Evolutionary conservation across 2,113 vertebrate species (phyloP), one percentile per base, ranked within the genome.

Genomic region (Catharus bicknelli): DNA sequence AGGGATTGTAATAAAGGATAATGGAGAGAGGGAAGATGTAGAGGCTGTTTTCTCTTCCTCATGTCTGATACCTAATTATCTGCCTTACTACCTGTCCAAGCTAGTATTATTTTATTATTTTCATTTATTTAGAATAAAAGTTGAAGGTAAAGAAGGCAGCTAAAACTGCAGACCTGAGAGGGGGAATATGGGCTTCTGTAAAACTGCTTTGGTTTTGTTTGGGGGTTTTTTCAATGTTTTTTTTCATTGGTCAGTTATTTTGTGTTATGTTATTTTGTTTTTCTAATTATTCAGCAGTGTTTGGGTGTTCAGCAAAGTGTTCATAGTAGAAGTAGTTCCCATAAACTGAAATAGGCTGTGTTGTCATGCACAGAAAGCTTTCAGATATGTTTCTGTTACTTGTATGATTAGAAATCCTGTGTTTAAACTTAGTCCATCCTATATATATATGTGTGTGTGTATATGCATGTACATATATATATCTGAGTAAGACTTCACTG

Each of bases 391-490:
- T 69, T 67, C 48, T 62, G 42, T 4, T 53, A 4, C 45, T 21
- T 73, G 12, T 40, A 30, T 27, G 18, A 61, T 55, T 30, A 73
- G 42, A 73, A 80, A 30, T 58, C 38, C 43, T 63, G 15, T 59
- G 18, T 68, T 92, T 88, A 43, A 83, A 48, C 45, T 76, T 50
- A 13, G 3, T 42, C 40, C 9, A 4, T 51, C 16, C 4, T 79
- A 6, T 42, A 4, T 20, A 5, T 38, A 0, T 45, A 1, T 82
- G 11, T 50, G 11, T 67, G 8, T 30, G 3, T 53, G 1, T 38
- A 0, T 5, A 7, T 54, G 23, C 8, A 16, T 9, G 13, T 5
- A 1, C 32, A 5, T 45, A 6, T 59, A 27, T 53, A 5, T 53
- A 23, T n/a, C 11, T 29, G 11, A 30, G 25, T 86, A 53, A 64